Evolutionary conservation across 2,113 vertebrate genomes (phyloP), one percentile per base, ranked within the genome.

Genomic region (Clupea harengus): DNA sequence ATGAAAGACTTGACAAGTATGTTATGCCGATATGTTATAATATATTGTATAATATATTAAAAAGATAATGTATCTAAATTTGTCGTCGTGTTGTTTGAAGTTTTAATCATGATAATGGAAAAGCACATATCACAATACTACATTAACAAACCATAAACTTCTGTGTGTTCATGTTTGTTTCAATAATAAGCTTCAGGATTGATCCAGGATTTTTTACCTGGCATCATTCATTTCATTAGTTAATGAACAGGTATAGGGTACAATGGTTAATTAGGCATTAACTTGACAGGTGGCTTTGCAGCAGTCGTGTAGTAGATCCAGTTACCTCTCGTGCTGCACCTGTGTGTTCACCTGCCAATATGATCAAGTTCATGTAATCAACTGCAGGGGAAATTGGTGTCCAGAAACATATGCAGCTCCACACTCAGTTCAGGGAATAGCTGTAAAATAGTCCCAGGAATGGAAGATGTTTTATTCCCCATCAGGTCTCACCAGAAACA

Each of bases 1-100:
- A 89, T 75, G 28, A 86, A 50, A 87, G 86, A 84, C 85, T 88
- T 88, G 60, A 18, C 83, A 90, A 88, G 90, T 88, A 90, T 90
- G 89, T 88, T 91, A 89, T 88, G 75, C 85, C 82, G 78, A 84
- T 86, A 72, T 32, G 25, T 72, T 28, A 85, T 45, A 82, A 91
- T 85, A 91, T 90, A 92, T 90, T 90, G 85, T 89, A 88, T 28
- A 28, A 89, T 46, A 88, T 86, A 81, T 85, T 50, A 25, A 46
- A 83, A 52, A 82, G 82, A 81, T 81, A 88, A 86, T 45, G 52
- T 78, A 85, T 82, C 87, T 60, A 84, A 57, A 3, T 52, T 67
- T 86, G 28, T 67, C 78, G 83, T 83, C 64, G 18, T 81, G 83
- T 88, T 80, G 83, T 85, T 82, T 54, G 39, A 39, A 83, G 80